Evolutionary conservation across 2,888 invertebrate species (phyloP), one percentile per base, ranked within the genome.

Genomic region (Tachystola acroxantha): DNA sequence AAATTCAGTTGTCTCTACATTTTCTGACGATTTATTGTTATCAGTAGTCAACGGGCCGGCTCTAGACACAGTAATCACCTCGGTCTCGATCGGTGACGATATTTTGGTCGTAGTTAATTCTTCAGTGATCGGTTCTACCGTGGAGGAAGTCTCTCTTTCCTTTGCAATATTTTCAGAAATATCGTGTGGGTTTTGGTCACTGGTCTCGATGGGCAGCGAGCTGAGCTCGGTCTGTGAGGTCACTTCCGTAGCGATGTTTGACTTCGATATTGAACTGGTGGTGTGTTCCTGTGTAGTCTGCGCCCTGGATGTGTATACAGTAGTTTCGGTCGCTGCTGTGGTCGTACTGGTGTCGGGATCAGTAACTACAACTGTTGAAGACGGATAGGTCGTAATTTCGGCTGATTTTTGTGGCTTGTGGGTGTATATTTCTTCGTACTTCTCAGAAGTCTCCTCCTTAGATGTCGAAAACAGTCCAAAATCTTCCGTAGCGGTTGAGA

Each of bases 171-270:
- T 70, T 29, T 78, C 78, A 2, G 67, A 56, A 9, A 53, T 65
- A 32, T 75, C 74, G 11, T 75, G 78, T 6, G 85, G 84, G 34
- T 84, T 82, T 48, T 78, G 85, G 37, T 84, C 81, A 48, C 82
- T 85, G 0, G 84, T 82, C 53, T 84, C 85, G 14, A 85, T 71
- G 0, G 84, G 78, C 16, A 85, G 53, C 4, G 85, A 85, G 42
- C 84, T 84, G 5, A 81, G 60, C 57, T 84, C 84, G 3, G 81
- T 79, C 47, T 75, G 74, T 10, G 74, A 68, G 1, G 75, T 77
- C n/a, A 80, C 64, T 58, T 84, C 85, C 14, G 81, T 78, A 1
- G 66, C 64, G 28, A 59, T 34, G 34, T 73, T 69, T 3, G 77
- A 70, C 48, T 74, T 75, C 10, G 59, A 57, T 37, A 68, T 61